Conservation (phyloP, 2,888 invertebrate genomes). For the Eupeodes latifasciatus region DNA sequence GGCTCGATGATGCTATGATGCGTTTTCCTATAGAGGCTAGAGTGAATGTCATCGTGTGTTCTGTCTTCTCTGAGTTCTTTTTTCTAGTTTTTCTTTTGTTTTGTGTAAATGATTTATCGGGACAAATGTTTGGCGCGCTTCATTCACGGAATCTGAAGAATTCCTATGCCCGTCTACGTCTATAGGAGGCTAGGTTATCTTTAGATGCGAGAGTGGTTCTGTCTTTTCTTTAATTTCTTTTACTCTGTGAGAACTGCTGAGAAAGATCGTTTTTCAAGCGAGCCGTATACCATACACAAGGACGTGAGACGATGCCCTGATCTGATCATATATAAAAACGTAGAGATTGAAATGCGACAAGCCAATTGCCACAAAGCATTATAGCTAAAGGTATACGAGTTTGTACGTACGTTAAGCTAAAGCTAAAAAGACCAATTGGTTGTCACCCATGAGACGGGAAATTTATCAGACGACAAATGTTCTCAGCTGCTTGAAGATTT, state of each 20-base stretch:
- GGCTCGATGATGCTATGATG: neutral
- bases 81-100: conserved; percentile 31
- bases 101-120: conserved; percentile 76
- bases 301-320: conserved; percentile 52
- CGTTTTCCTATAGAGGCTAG: neutral
- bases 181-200: conserved; percentile 66
- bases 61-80: neutral
- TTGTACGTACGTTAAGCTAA: conserved; percentile 4
- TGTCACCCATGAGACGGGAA: conserved; percentile 55
- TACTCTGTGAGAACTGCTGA: neutral
- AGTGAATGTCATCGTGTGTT: conserved; percentile 50
- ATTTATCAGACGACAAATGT: conserved; percentile 72
- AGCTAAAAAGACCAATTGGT: conserved; percentile 70
- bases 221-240: conserved; percentile 35
- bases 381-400: too few species aligned
- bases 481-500: conserved; percentile 69
- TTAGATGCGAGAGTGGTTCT: conserved; percentile 61
- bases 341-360: conserved; percentile 51
- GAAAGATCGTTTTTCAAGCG: conserved; percentile 61
- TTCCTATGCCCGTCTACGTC: conserved; percentile 60
- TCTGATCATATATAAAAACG: neutral
- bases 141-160: conserved; percentile 75
- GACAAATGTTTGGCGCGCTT: conserved; percentile 77
- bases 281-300: conserved; percentile 14
- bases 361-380: conserved; percentile 53